phyloP scores from a whole-genome alignment of 2,888 invertebrate species.

The Chalcosyrphus nemorum region DNA sequence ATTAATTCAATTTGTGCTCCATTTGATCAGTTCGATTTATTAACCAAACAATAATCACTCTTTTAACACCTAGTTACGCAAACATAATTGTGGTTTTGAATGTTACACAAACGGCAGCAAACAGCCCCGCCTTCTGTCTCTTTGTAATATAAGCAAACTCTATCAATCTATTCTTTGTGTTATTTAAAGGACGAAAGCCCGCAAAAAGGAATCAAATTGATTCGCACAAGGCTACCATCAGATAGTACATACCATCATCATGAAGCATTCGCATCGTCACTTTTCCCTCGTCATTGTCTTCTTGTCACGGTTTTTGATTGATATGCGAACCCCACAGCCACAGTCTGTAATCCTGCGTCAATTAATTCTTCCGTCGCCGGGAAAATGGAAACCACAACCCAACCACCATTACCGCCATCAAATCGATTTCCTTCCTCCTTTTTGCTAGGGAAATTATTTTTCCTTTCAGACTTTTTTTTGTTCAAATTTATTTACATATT shows the following conservation, averaged over 20 bases:
- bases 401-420: neutral
- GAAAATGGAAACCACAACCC: neutral
- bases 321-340: neutral
- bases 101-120: neutral
- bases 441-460: neutral
- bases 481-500: neutral
- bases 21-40: slow-evolving; percentile 5
- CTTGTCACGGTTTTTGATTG: slow-evolving; percentile 46
- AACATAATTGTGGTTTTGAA: slow-evolving; percentile 14
- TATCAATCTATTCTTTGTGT: slow-evolving; percentile 17
- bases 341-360: neutral
- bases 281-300: slow-evolving; percentile 26
- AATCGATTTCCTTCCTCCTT: slow-evolving; percentile 45
- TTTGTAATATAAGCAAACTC: slow-evolving; percentile 1
- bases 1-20: slow-evolving; percentile 4
- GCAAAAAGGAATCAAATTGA: slow-evolving; percentile 29
- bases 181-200: neutral
- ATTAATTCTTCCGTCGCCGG: slow-evolving; percentile 19
- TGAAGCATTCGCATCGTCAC: slow-evolving; percentile 5
- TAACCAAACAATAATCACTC: slow-evolving; percentile 33
- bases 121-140: neutral
- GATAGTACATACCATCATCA: slow-evolving; percentile 5
- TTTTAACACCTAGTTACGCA: slow-evolving; percentile 20
- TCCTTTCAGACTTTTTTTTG: neutral
- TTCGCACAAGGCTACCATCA: slow-evolving; percentile 4